Percentiles rank a stretch among this genome's conserved stretches.
phyloP scores from a whole-genome alignment of 37 sponge, comb jelly and placozoan species.

The Dysidea cf. avara region DNA sequence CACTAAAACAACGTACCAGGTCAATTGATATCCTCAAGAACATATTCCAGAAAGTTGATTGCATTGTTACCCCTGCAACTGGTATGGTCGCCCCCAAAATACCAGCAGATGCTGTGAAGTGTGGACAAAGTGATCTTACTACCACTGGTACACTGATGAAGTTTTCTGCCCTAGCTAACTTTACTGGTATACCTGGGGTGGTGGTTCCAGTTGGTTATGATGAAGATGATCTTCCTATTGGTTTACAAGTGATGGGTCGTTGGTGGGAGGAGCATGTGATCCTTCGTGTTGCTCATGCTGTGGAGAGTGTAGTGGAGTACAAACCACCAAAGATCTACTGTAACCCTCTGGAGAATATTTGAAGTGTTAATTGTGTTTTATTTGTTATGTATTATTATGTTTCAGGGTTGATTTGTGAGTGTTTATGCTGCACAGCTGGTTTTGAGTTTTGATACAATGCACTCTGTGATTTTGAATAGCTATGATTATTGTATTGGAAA shows the following conservation, averaged over 20 bases:
- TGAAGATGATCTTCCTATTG: conserved; percentile 67
- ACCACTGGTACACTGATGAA: background rate
- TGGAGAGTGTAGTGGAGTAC: conserved; percentile 57
- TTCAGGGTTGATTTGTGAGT: no score
- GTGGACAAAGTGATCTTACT: conserved; percentile 18
- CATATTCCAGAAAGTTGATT: conserved; percentile 34
- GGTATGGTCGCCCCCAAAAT: conserved; percentile 32
- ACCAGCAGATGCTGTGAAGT: conserved; percentile 1
- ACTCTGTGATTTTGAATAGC: no score
- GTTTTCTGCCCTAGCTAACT: conserved; percentile 28
- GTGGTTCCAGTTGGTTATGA: conserved; percentile 43
- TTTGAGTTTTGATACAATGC: no score
- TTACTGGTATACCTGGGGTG: conserved; percentile 48
- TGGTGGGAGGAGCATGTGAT: conserved; percentile 87
- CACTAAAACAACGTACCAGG: conserved; percentile 75
- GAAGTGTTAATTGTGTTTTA: no score
- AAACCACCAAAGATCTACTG: conserved; percentile 28
- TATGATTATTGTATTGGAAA: no score
- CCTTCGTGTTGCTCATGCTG: conserved; percentile 58
- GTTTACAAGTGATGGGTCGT: conserved; percentile 82
- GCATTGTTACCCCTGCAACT: conserved; percentile 56
- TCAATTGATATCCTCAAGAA: conserved; percentile 47
- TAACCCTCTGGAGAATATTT: conserved; percentile 6
- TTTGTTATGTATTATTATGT: no score
- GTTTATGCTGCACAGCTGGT: no score